These are phyloP conservation scores for Vicugna pacos DNA, from an alignment of 2,113 vertebrate genomes.

Conservation along the genomic window DNA sequence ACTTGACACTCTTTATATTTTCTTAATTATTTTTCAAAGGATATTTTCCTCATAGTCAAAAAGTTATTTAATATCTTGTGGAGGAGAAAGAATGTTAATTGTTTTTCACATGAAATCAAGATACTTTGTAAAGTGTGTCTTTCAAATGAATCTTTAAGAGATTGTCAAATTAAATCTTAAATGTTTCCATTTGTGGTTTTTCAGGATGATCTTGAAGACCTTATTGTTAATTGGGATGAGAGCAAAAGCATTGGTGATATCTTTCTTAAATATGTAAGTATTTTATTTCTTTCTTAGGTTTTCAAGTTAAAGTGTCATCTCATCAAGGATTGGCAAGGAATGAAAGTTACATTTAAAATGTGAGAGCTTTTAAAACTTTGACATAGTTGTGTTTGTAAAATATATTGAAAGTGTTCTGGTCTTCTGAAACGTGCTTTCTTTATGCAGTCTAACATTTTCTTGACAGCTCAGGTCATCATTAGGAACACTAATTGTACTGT, in stretches of 20 bases:
- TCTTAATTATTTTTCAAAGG: slow-evolving; percentile 55
- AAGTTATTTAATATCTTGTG: background rate
- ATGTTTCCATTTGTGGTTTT: slow-evolving; percentile 62
- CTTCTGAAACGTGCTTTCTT: background rate
- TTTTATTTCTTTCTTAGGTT: slow-evolving; percentile 85
- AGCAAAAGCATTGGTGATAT: slow-evolving; percentile 95
- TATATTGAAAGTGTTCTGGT: background rate
- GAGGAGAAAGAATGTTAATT: slow-evolving; percentile 11
- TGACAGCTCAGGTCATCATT: background rate
- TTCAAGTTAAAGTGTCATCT: slow-evolving; percentile 42
- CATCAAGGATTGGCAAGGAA: background rate
- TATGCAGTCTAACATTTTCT: background rate
- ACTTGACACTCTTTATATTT: slow-evolving; percentile 39
- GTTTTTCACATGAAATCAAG: background rate
- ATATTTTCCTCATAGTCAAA: slow-evolving; percentile 34
- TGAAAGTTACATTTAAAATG: slow-evolving; percentile 57
- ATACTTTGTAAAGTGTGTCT: background rate
- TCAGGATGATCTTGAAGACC: slow-evolving; percentile 95
- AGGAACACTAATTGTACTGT: background rate
- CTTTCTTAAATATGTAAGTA: slow-evolving; percentile 97
- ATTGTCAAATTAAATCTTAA: background rate
- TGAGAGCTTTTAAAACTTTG: slow-evolving; percentile 41
- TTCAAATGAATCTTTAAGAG: background rate
- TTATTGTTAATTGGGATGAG: slow-evolving; percentile 97
- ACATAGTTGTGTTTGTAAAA: background rate